A percentile compares a stretch with the other conserved stretches of the same genome.
Evolutionary conservation across 1,140 invertebrate species (phyloP).

Genomic region (Cardiocondyla obscurior): DNA sequence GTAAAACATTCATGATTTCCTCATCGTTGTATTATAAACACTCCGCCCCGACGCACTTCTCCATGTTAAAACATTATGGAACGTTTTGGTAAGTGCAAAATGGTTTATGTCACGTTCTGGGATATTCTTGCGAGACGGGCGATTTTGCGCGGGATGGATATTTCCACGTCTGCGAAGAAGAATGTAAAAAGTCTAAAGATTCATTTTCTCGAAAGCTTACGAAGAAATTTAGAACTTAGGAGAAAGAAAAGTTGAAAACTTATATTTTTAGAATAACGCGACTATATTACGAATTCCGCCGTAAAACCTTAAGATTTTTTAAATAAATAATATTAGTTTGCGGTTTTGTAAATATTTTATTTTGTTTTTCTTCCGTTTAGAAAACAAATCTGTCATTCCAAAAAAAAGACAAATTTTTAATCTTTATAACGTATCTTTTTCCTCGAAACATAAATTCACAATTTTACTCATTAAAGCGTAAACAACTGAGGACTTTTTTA

Average conservation of each 20-base stretch:
- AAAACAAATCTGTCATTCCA: not conserved
- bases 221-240: not conserved
- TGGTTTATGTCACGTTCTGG: constrained; percentile 38
- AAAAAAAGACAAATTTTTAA: no score
- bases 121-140: not conserved
- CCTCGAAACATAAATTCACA: not conserved
- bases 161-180: not conserved
- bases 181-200: not conserved
- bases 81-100: constrained; percentile 32
- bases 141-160: not conserved
- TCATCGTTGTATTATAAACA: constrained; percentile 19
- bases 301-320: not conserved
- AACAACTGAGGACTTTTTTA: not conserved
- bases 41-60: not conserved
- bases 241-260: no score
- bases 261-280: not conserved
- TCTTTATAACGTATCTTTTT: not conserved
- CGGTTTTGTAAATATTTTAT: not conserved
- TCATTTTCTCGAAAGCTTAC: not conserved
- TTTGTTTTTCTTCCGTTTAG: not conserved
- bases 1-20: not conserved
- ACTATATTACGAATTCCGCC: not conserved
- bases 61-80: constrained; percentile 4
- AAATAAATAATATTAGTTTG: not conserved
- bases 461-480: not conserved